A percentile compares a stretch with the other conserved stretches of the same genome.
phyloP scores from a whole-genome alignment of 2,888 invertebrate genomes.

The Conus canariensis region DNA sequence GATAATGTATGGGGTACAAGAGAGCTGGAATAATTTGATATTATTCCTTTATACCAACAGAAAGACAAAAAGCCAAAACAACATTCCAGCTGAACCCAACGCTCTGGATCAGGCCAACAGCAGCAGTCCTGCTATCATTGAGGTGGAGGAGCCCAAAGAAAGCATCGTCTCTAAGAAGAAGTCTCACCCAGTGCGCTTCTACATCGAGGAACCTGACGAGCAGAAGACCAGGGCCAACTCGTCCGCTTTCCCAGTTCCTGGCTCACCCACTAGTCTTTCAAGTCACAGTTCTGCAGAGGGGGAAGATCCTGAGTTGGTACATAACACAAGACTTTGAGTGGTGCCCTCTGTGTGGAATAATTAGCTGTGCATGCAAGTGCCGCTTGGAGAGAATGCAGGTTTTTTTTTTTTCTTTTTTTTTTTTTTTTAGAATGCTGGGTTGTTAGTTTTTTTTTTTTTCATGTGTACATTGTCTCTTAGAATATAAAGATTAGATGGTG shows the following conservation, averaged over 20 bases:
- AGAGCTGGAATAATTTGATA: not conserved
- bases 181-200: slow-evolving; percentile 63
- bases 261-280: slow-evolving; percentile 64
- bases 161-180: slow-evolving; percentile 51
- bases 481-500: no score
- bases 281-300: slow-evolving; percentile 20
- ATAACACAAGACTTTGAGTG: not conserved
- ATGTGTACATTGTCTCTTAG: not conserved
- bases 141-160: slow-evolving; percentile 39
- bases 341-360: no score
- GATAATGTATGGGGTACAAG: not conserved
- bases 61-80: slow-evolving; percentile 49
- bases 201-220: slow-evolving; percentile 66
- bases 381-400: not conserved
- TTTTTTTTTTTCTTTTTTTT: not conserved
- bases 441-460: not conserved
- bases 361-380: not conserved
- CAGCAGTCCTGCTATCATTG: slow-evolving; percentile 44
- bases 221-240: slow-evolving; percentile 58
- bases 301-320: slow-evolving; percentile 15
- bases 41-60: slow-evolving; percentile 36
- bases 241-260: slow-evolving; percentile 67
- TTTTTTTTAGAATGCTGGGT: no score
- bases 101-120: slow-evolving; percentile 28
- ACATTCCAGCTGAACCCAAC: slow-evolving; percentile 38